Evolutionary conservation across 2,888 invertebrate species (phyloP), one percentile per base, ranked within the genome.

Genomic region (Macrosoma leucophasiata): DNA sequence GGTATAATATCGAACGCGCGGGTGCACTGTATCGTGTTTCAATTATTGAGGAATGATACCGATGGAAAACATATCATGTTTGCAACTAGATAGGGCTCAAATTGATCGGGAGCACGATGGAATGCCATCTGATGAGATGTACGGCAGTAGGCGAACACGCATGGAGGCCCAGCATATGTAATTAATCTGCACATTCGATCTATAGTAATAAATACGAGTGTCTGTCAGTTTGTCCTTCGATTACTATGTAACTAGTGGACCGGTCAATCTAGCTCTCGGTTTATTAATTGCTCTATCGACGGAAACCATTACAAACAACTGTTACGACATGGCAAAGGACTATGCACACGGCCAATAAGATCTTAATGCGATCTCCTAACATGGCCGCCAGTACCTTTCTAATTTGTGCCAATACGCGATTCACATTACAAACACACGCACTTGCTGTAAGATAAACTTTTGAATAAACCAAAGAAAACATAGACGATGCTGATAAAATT

Each of bases 151-250:
- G 60, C 56, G 53, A 58, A 58, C 63, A 13, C 21, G 46, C 26
- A 17, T 2, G 22, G 48, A 43, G 46, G 53, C 53, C 53, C 52
- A 50, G 67, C 61, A 67, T 72, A 60, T 68, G 70, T 72, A 75
- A 72, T 73, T 73, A 72, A 72, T 73, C 69, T 70, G 58, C 62
- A 66, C 66, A 66, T 67, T 72, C 62, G 64, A 72, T 74, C 70
- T 73, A 70, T 63, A 71, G 63, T 69, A 70, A 71, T 70, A 73
- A 72, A 73, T 72, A 71, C 70, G 62, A 58, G 58, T 67, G 70
- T 66, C 59, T 58, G 62, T 64, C 63, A 59, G 70, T 68, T 55
- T 72, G 73, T 74, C 74, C 74, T 75, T 73, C 70, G 66, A 62
- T 59, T 60, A 61, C 65, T 60, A 60, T 62, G 67, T 60, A 62